phyloP scores from a whole-genome alignment of 2,113 vertebrate genomes.

The Thermophis baileyi region DNA sequence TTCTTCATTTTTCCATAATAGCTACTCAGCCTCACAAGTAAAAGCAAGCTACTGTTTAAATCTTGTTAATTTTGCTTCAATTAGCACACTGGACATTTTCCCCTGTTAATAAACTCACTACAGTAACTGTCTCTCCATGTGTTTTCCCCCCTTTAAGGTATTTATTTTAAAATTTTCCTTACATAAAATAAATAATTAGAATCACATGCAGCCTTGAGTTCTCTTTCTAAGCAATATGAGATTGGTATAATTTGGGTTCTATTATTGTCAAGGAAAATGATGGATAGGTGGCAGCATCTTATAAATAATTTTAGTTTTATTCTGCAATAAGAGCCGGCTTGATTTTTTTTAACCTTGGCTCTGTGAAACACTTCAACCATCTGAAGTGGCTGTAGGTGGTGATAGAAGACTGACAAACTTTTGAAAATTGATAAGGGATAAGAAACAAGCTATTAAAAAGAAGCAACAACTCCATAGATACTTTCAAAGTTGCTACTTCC shows the following conservation, averaged over 20 bases:
- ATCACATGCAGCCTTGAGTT: conserved; percentile 43
- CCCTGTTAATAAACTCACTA: conserved; percentile 37
- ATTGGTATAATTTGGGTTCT: not conserved
- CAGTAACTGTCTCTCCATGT: not conserved
- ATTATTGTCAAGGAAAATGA: not conserved
- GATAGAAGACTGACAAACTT: conserved; percentile 29
- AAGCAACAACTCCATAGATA: conserved; percentile 9
- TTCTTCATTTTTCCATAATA: conserved; percentile 23
- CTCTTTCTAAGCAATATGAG: not conserved
- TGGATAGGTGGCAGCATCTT: conserved; percentile 39
- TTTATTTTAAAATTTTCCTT: conserved; percentile 24
- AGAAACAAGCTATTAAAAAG: conserved; percentile 42
- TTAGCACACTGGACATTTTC: conserved; percentile 49
- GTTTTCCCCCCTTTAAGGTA: conserved; percentile 17
- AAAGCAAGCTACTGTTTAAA: conserved; percentile 12
- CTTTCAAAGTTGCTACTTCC: conserved; percentile 30
- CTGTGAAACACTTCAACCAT: not conserved
- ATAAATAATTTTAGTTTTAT: conserved; percentile 56
- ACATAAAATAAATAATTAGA: conserved; percentile 43
- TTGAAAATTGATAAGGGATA: conserved; percentile 33
- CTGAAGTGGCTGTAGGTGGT: conserved; percentile 11
- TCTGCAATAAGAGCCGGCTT: conserved; percentile 46
- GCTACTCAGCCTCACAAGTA: conserved; percentile 18
- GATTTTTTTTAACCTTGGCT: conserved; percentile 17
- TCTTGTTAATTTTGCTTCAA: conserved; percentile 50